Conservation (phyloP, 2,888 invertebrate genomes). For the Odontothrips loti region DNA sequence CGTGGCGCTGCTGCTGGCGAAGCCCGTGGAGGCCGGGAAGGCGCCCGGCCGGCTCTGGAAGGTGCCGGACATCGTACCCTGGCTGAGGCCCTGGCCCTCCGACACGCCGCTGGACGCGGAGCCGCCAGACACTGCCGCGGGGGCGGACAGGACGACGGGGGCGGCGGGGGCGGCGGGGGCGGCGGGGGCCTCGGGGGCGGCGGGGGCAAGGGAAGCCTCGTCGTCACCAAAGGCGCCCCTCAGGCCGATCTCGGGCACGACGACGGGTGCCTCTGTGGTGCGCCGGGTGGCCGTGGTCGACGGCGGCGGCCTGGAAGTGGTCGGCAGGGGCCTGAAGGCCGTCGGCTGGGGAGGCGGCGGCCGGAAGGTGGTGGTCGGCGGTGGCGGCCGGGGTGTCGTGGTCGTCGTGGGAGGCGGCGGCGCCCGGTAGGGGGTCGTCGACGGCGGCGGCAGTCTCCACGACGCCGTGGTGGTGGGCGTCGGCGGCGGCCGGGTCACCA, state of each 20-base stretch:
- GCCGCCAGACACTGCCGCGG: background rate
- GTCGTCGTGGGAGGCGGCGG: background rate
- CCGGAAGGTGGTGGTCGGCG: background rate
- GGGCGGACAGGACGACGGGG: too few relatives aligned
- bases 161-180: too few relatives aligned
- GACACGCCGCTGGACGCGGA: background rate
- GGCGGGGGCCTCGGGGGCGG: background rate
- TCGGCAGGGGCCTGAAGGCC: background rate
- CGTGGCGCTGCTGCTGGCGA: constrained; percentile 21
- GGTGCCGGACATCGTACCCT: background rate
- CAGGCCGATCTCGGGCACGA: background rate
- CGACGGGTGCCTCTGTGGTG: background rate
- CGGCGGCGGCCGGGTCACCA: background rate
- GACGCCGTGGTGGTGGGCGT: background rate
- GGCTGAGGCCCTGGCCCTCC: background rate
- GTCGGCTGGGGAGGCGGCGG: background rate
- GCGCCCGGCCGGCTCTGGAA: background rate
- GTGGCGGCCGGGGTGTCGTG: background rate
- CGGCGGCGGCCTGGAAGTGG: background rate
- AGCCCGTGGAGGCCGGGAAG: background rate
- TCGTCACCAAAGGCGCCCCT: background rate
- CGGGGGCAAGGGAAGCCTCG: background rate
- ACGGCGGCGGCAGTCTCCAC: background rate
- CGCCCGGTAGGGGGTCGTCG: background rate
- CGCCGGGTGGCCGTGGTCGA: background rate